These are phyloP conservation scores for Neoascia interrupta DNA, from an alignment of 2,888 invertebrate genomes.

Conservation along the genomic window DNA sequence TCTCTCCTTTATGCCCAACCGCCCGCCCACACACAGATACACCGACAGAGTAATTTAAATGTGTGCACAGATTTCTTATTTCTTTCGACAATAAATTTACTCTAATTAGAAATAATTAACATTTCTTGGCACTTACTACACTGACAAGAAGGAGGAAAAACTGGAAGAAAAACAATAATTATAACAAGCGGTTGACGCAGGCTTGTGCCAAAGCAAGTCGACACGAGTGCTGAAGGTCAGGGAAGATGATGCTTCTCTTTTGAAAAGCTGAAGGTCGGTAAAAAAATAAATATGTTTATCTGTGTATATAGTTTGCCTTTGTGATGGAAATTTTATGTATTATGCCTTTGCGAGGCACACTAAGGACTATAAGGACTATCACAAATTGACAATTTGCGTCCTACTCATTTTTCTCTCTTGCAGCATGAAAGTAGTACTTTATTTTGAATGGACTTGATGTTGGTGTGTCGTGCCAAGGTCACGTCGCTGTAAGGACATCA, in stretches of 20 bases:
- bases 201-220: background rate
- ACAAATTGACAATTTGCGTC: conserved; percentile 1
- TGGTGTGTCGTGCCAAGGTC: conserved; percentile 21
- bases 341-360: background rate
- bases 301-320: conserved; percentile 23
- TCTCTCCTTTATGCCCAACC: background rate
- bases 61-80: conserved; percentile 19
- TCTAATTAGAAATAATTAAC: conserved; percentile 63
- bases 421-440: background rate
- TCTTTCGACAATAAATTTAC: conserved; percentile 60
- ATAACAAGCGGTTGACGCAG: conserved; percentile 21
- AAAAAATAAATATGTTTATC: too few relatives aligned
- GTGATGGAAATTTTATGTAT: conserved; percentile 5
- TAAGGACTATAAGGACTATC: background rate
- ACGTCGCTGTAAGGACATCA: conserved; percentile 24
- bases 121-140: conserved; percentile 44
- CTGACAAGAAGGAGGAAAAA: conserved; percentile 8
- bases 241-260: conserved; percentile 30
- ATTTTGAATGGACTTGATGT: conserved; percentile 11
- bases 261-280: too few relatives aligned
- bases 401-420: background rate
- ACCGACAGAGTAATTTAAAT: background rate
- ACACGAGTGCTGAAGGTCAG: conserved; percentile 14
- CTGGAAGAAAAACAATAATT: conserved; percentile 5
- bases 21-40: conserved; percentile 5